These are phyloP conservation scores for Australoheros scitulus DNA, from an alignment of 2,113 vertebrate species.

Conservation along the genomic window DNA sequence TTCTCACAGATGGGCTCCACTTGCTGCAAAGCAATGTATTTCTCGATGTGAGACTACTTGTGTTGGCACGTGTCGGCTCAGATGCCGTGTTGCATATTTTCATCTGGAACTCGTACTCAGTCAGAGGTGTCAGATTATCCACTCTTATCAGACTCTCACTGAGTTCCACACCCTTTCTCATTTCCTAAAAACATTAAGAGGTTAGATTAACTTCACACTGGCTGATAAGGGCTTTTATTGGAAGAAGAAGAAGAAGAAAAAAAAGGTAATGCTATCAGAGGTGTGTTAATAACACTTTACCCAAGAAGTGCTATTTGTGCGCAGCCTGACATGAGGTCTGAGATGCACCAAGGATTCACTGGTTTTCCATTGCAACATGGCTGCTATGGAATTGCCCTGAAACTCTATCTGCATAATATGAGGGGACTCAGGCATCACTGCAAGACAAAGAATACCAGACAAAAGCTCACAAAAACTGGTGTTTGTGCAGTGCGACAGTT, in stretches of 20 bases:
- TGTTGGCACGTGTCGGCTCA: not conserved
- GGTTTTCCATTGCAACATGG: constrained; percentile 65
- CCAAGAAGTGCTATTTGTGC: constrained; percentile 35
- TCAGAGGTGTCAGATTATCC: constrained; percentile 59
- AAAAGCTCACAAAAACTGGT: not conserved
- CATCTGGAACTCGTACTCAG: constrained; percentile 72
- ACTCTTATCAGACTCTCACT: constrained; percentile 35
- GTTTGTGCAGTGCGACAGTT: not conserved
- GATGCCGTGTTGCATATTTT: constrained; percentile 56
- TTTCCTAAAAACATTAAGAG: constrained; percentile 38
- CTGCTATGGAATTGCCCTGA: constrained; percentile 34
- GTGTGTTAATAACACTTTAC: constrained; percentile 57
- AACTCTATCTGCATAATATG: constrained; percentile 57
- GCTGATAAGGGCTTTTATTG: not conserved
- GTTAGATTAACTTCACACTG: not conserved
- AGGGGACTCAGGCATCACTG: constrained; percentile 78
- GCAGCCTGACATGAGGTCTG: constrained; percentile 55
- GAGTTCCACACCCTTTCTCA: constrained; percentile 24
- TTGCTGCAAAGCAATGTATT: constrained; percentile 65
- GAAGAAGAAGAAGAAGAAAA: no score
- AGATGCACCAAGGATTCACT: constrained; percentile 22
- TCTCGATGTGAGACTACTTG: not conserved
- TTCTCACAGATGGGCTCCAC: constrained; percentile 68
- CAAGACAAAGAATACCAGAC: constrained; percentile 1
- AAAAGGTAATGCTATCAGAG: not conserved